Conservation (phyloP, 2,797 vertebrate species). For the Myotis findleyi region DNA sequence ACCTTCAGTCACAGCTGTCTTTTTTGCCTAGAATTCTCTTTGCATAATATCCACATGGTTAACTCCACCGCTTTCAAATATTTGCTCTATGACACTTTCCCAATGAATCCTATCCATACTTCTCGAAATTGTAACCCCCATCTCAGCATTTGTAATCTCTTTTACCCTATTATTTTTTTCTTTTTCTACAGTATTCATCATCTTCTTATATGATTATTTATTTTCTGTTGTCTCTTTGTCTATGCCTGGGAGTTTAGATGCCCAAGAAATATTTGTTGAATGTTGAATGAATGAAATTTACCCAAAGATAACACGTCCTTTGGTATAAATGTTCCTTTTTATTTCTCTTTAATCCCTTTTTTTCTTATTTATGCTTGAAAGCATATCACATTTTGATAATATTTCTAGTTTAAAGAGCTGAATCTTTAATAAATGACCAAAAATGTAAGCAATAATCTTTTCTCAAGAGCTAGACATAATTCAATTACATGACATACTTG, state of each 20-base stretch:
- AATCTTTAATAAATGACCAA: conserved; percentile 69
- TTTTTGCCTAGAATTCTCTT: background rate
- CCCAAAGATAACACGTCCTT: background rate
- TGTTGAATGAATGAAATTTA: background rate
- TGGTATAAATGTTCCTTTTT: background rate
- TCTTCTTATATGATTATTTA: background rate
- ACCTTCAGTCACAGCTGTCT: background rate
- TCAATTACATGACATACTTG: conserved; percentile 68
- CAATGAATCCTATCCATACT: background rate
- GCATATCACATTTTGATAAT: background rate
- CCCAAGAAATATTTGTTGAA: background rate
- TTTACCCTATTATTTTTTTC: background rate
- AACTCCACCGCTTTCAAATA: background rate
- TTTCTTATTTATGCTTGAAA: background rate
- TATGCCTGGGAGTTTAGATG: background rate
- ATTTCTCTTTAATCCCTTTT: background rate
- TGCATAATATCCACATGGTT: background rate
- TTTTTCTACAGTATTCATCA: background rate
- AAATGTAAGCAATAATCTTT: conserved; percentile 66
- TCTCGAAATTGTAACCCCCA: background rate
- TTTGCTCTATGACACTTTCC: background rate
- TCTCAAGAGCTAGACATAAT: conserved; percentile 69
- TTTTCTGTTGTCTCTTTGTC: background rate
- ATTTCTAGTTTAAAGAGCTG: background rate
- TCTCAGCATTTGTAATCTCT: background rate